These are phyloP conservation scores for Hydropotes inermis DNA, from an alignment of 2,113 vertebrate species.

Conservation along the genomic window DNA sequence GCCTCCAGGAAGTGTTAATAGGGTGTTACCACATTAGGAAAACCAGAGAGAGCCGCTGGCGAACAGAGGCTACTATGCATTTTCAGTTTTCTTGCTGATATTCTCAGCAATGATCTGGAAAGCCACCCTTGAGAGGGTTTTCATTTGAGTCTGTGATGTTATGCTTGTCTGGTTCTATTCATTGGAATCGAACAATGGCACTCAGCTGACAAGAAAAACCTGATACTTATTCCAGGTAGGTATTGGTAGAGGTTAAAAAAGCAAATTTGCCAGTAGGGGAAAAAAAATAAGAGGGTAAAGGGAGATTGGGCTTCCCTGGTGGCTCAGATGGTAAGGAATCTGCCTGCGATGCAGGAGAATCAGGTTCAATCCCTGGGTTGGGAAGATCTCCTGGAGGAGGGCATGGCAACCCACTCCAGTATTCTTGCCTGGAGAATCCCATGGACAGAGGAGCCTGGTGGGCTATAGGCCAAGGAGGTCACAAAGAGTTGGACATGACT, in stretches of 20 bases:
- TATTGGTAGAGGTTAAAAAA: background rate
- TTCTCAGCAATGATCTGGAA: background rate
- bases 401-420: background rate
- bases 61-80: background rate
- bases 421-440: background rate
- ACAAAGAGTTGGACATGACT: background rate
- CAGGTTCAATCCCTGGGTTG: background rate
- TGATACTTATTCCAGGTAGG: background rate
- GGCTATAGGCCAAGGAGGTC: background rate
- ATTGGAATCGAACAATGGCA: background rate
- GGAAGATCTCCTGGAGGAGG: background rate
- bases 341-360: background rate
- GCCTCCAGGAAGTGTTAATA: background rate
- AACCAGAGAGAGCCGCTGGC: background rate
- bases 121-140: background rate
- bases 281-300: background rate
- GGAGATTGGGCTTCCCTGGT: background rate
- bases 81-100: background rate
- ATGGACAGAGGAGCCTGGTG: background rate
- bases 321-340: background rate
- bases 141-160: background rate
- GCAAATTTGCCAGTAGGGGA: background rate
- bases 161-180: background rate
- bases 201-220: background rate
- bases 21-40: background rate